A percentile compares a stretch with the other conserved stretches of the same genome.
These are phyloP conservation scores for Emydoidea blandingii DNA, from an alignment of 2,797 vertebrate genomes.

Conservation along the genomic window DNA sequence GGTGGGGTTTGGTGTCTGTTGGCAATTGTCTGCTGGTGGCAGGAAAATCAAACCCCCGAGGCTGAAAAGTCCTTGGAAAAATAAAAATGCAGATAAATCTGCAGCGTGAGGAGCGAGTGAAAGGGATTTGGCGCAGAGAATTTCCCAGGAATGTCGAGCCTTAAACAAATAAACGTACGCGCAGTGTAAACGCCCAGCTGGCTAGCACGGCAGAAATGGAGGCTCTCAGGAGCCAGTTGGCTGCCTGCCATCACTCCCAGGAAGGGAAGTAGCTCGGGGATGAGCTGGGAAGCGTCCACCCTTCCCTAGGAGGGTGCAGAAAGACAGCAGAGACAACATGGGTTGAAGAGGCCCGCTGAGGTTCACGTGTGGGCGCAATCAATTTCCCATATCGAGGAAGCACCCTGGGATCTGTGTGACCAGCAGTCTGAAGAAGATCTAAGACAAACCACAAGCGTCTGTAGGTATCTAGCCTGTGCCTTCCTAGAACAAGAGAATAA, in stretches of 20 bases:
- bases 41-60: not conserved
- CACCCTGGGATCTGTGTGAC: not conserved
- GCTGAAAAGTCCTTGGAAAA: not conserved
- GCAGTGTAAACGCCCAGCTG: not conserved
- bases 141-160: not conserved
- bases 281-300: not conserved
- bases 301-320: not conserved
- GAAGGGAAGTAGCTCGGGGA: not conserved
- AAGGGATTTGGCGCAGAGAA: not conserved
- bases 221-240: not conserved
- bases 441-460: not conserved
- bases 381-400: not conserved
- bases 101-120: not conserved
- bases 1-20: too few species aligned
- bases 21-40: not conserved
- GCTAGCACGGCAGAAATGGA: not conserved
- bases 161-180: not conserved
- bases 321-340: too few species aligned
- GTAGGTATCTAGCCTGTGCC: not conserved
- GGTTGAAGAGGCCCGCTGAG: not conserved
- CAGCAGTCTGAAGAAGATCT: not conserved
- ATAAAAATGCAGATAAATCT: not conserved
- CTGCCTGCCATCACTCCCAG: not conserved
- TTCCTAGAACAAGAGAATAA: not conserved
- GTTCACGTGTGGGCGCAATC: not conserved